Conservation (phyloP, 2,113 vertebrate species). For the Apteryx owenii region DNA sequence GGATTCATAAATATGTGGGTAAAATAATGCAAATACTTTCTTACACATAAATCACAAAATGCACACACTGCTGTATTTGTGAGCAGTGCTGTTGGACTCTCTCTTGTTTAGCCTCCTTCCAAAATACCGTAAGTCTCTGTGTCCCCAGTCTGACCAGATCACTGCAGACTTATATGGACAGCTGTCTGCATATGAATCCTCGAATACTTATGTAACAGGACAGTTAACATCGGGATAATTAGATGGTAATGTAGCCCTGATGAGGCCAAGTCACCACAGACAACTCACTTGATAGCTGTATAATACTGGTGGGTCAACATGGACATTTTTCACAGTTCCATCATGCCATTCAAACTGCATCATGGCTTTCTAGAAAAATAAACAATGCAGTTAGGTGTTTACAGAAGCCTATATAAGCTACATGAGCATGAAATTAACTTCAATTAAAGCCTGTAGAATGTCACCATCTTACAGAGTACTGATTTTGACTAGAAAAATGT, state of each 20-base stretch:
- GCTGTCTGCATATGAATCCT: neutral
- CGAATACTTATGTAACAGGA: neutral
- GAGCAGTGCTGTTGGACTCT: neutral
- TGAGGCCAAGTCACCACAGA: neutral
- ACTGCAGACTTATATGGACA: neutral
- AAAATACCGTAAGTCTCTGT: neutral
- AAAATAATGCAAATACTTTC: neutral
- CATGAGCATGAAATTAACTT: neutral
- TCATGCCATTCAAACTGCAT: conserved; percentile 84
- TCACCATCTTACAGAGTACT: neutral
- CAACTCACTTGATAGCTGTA: conserved; percentile 82
- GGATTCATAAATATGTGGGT: neutral
- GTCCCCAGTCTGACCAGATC: neutral
- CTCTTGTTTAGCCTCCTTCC: neutral
- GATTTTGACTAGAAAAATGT: neutral
- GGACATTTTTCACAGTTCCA: conserved; percentile 84
- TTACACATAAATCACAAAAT: neutral
- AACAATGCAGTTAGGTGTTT: neutral
- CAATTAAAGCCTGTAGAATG: neutral
- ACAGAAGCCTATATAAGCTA: neutral
- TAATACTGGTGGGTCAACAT: conserved; percentile 80
- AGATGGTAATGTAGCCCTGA: neutral
- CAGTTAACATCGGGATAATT: neutral
- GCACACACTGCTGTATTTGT: neutral
- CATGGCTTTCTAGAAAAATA: conserved; percentile 78